These are phyloP conservation scores for Microtus pennsylvanicus DNA, from an alignment of 2,113 vertebrate species.

Conservation along the genomic window DNA sequence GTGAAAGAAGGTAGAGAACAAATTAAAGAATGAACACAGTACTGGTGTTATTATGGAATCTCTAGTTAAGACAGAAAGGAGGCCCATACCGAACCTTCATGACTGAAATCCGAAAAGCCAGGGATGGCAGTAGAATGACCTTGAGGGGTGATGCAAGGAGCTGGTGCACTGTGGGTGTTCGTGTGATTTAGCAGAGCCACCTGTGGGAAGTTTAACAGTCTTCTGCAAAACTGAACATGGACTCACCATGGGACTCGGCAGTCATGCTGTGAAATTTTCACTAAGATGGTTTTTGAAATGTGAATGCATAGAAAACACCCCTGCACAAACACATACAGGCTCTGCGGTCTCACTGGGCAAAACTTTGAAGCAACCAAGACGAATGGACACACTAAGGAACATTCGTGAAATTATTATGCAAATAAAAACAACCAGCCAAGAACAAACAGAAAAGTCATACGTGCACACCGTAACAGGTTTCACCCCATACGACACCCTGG, in stretches of 20 bases:
- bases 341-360: too few relatives aligned
- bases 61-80: not conserved
- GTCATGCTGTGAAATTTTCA: too few relatives aligned
- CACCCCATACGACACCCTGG: not conserved
- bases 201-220: not conserved
- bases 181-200: not conserved
- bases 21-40: not conserved
- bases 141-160: not conserved
- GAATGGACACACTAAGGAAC: too few relatives aligned
- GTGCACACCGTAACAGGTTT: not conserved
- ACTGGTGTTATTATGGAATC: not conserved
- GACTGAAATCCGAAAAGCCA: not conserved
- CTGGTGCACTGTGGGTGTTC: not conserved
- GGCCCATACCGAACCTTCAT: not conserved
- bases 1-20: not conserved
- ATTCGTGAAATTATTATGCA: not conserved
- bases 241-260: too few relatives aligned
- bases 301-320: not conserved
- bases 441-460: not conserved
- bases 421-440: not conserved
- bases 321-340: not conserved
- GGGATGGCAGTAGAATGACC: not conserved
- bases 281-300: not conserved
- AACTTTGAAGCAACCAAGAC: not conserved
- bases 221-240: not conserved